These are phyloP conservation scores for Tortrix viridana DNA, from an alignment of 2,888 invertebrate genomes.

Conservation along the genomic window DNA sequence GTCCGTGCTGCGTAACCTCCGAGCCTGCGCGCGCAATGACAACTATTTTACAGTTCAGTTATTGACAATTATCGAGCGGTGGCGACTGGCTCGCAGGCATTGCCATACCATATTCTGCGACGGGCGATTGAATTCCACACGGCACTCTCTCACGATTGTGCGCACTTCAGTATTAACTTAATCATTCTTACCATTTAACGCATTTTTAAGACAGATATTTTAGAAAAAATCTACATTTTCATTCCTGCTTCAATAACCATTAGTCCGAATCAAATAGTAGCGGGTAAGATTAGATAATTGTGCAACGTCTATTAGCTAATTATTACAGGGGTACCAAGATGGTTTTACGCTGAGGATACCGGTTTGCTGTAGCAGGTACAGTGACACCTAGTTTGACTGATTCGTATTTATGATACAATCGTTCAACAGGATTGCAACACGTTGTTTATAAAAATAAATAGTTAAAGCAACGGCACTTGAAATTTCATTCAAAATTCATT, in stretches of 20 bases:
- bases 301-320: conserved; percentile 60
- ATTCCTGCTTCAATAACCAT: conserved; percentile 44
- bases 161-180: too few species aligned
- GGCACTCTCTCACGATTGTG: conserved; percentile 32
- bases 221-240: too few species aligned
- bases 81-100: conserved; percentile 1
- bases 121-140: conserved; percentile 24
- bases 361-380: conserved; percentile 14
- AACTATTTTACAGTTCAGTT: conserved; percentile 31
- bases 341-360: conserved; percentile 40
- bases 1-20: conserved; percentile 46
- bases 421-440: background rate
- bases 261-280: conserved; percentile 42
- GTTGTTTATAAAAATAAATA: too few species aligned
- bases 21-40: conserved; percentile 29
- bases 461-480: too few species aligned
- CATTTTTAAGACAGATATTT: too few species aligned
- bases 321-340: conserved; percentile 47
- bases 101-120: conserved; percentile 9
- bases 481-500: too few species aligned
- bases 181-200: too few species aligned
- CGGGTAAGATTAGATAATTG: conserved; percentile 46
- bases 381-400: conserved; percentile 2
- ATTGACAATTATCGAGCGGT: conserved; percentile 29
- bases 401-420: conserved; percentile 28